Conservation (phyloP, 1,140 invertebrate species). For the Ganaspis sp. region DNA sequence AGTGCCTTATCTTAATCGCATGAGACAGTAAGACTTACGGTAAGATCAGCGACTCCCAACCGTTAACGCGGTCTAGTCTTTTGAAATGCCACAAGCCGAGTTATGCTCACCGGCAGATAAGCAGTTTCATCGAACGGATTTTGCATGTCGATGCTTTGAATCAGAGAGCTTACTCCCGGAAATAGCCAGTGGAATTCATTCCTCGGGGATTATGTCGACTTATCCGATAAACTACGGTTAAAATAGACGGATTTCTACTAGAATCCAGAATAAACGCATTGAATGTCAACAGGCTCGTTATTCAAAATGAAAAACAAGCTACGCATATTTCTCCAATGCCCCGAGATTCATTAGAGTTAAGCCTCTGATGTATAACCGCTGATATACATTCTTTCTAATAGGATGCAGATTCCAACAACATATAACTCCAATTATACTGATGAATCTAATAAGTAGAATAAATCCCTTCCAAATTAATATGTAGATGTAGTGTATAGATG, state of each 20-base stretch:
- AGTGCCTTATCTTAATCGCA: constrained; percentile 41
- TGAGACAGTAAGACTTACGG: constrained; percentile 24
- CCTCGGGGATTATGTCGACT: constrained; percentile 16
- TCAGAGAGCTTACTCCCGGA: constrained; percentile 4
- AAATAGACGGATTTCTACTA: background rate
- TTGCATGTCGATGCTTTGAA: constrained; percentile 25
- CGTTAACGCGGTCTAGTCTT: constrained; percentile 22
- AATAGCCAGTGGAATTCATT: constrained; percentile 2
- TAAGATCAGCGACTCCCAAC: constrained; percentile 2
- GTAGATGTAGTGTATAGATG: too few relatives aligned
- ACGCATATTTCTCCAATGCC: background rate
- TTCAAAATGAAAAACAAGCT: background rate
- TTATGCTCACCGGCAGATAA: constrained; percentile 1
- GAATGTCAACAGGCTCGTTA: background rate
- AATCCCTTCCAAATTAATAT: too few relatives aligned
- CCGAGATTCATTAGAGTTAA: background rate
- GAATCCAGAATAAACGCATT: background rate
- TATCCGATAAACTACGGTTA: constrained; percentile 2
- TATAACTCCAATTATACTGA: too few relatives aligned
- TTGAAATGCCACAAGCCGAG: constrained; percentile 22
- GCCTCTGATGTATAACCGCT: background rate
- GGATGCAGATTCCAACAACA: background rate
- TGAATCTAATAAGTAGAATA: background rate
- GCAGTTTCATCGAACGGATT: constrained; percentile 6
- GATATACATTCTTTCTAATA: background rate